Evolutionary conservation across 2,113 vertebrate genomes (phyloP), one percentile per base, ranked within the genome.

Genomic region (Caranx melampygus): DNA sequence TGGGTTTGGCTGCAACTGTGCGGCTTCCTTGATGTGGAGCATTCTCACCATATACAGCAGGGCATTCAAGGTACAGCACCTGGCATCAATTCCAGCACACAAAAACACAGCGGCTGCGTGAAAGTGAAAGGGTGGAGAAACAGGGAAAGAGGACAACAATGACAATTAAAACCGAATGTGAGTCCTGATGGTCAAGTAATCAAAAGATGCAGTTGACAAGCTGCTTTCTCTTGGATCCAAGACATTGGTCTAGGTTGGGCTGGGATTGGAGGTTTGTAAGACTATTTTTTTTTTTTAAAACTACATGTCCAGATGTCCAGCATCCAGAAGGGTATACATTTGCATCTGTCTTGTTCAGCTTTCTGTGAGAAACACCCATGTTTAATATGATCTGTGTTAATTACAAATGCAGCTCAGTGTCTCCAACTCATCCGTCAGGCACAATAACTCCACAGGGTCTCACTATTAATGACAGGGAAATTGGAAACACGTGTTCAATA

Each of bases 41-140:
- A 59, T 85, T 90, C 84, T 87, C 79, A 81, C 84, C 59, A 70
- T 79, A 89, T 83, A 86, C 75, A 51, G 82, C 57, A 8, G 72
- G 80, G 84, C 82, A 72, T 91, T 92, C 70, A 88, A 93, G 92
- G 89, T 92, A 79, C 85, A 83, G 87, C 93, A 92, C 93, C 92
- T 94, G 92, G 90, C 86, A 85, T 85, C 86, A 82, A 90, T 92
- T 90, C 83, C 77, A 86, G 69, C 34, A 60, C 78, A 84, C 85
- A 89, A 89, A 92, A 92, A 84, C 66, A 79, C 26, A 69, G 71
- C 82, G 82, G 79, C 78, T 79, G 72, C 73, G 76, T 83, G 87
- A 92, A 88, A 91, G 83, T 84, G 87, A 84, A 78, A 82, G 78
- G 89, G 90, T 12, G 75, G 80, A 78, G 83, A 76, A 75, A 55